These are phyloP conservation scores for Galerucella calmariensis DNA, from an alignment of 2,888 invertebrate genomes.

Conservation along the genomic window DNA sequence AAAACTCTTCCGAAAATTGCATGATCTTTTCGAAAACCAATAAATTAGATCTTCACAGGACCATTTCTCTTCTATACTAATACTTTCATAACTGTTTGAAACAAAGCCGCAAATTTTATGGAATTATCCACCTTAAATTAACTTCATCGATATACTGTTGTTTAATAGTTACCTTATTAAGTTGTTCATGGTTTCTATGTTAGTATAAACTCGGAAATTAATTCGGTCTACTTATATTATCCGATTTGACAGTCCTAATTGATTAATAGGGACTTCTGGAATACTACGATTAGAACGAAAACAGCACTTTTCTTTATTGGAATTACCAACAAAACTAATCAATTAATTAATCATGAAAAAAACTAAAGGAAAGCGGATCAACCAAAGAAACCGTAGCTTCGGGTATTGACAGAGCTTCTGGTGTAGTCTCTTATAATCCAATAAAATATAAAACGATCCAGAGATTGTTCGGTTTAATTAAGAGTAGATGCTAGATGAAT, in stretches of 20 bases:
- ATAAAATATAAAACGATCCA: background rate
- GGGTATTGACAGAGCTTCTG: background rate
- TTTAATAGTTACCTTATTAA: too few species aligned
- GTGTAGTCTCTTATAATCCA: background rate
- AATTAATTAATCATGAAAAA: conserved; percentile 37
- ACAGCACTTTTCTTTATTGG: conserved; percentile 31
- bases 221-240: background rate
- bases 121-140: too few species aligned
- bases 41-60: too few species aligned
- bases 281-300: conserved; percentile 32
- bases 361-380: conserved; percentile 37
- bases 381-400: background rate
- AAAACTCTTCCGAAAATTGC: too few species aligned
- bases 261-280: conserved; percentile 9
- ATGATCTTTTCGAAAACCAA: too few species aligned
- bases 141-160: too few species aligned
- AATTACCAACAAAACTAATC: conserved; percentile 30
- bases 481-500: background rate
- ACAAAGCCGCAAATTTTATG: too few species aligned
- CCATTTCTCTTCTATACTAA: too few species aligned
- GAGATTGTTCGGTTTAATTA: background rate
- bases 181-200: background rate
- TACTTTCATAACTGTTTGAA: too few species aligned
- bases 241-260: conserved; percentile 4
- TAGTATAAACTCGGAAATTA: background rate